phyloP scores from a whole-genome alignment of 2,113 vertebrate species.

The Lamprotornis superbus region DNA sequence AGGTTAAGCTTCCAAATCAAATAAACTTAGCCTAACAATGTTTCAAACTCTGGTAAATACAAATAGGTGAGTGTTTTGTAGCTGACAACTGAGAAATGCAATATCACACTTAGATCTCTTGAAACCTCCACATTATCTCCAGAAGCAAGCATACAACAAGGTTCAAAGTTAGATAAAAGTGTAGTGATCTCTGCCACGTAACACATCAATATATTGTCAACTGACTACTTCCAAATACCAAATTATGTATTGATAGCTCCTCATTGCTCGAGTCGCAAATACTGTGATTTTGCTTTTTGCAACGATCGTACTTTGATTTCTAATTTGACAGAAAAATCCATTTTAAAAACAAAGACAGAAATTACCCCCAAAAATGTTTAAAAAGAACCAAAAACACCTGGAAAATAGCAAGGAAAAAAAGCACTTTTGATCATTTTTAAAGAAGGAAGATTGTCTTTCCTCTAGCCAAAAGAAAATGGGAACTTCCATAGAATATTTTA shows the following conservation, averaged over 20 bases:
- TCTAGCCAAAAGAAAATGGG: neutral
- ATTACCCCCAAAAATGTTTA: accelerated
- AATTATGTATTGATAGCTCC: neutral
- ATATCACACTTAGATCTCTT: neutral
- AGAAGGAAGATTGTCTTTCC: neutral
- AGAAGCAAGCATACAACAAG: neutral
- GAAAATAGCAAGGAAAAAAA: neutral
- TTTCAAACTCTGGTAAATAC: neutral
- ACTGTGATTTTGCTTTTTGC: neutral
- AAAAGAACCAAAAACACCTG: neutral
- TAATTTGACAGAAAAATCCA: neutral
- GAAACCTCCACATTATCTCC: neutral
- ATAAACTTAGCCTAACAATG: neutral
- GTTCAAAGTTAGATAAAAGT: neutral
- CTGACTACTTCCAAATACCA: neutral
- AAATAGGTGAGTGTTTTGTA: neutral
- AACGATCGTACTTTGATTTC: neutral
- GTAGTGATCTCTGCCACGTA: neutral
- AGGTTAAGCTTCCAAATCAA: neutral
- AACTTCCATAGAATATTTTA: neutral
- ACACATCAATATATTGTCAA: neutral
- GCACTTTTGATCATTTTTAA: neutral
- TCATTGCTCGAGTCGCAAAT: neutral
- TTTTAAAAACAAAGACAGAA: neutral
- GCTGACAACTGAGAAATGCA: neutral